These are phyloP conservation scores for Sebastes diploproa DNA, from an alignment of 2,797 vertebrate species.

Conservation along the genomic window DNA sequence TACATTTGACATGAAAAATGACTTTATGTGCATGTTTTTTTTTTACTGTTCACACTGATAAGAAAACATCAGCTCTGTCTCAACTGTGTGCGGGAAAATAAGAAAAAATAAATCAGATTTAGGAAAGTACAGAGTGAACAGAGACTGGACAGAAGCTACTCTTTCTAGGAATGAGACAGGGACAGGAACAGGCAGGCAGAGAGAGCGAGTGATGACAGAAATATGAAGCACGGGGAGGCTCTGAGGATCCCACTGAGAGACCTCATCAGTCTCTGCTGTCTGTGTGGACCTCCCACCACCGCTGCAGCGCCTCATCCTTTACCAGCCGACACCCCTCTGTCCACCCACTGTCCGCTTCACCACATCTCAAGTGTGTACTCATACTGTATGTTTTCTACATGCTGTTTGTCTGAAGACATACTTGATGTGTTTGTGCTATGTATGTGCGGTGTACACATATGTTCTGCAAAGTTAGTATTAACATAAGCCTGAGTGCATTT, in stretches of 20 bases:
- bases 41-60: background rate
- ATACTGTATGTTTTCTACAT: background rate
- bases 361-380: slow-evolving; percentile 9
- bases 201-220: background rate
- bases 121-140: background rate
- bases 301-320: slow-evolving; percentile 36
- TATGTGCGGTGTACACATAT: too few species aligned
- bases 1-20: background rate
- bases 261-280: slow-evolving; percentile 48
- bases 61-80: slow-evolving; percentile 21
- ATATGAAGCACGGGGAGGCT: slow-evolving; percentile 14
- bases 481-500: background rate
- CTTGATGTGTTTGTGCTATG: background rate
- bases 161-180: background rate
- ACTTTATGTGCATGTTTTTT: background rate
- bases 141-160: background rate
- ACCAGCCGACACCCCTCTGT: slow-evolving; percentile 38
- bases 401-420: background rate
- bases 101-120: slow-evolving; percentile 4
- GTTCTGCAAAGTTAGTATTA: background rate
- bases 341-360: slow-evolving; percentile 37
- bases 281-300: slow-evolving; percentile 34
- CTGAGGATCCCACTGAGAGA: slow-evolving; percentile 13
- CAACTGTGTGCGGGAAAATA: background rate
- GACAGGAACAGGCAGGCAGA: background rate